These are phyloP conservation scores for Ciona savignyi DNA, from an alignment of 23 tunicate species.

Conservation along the genomic window DNA sequence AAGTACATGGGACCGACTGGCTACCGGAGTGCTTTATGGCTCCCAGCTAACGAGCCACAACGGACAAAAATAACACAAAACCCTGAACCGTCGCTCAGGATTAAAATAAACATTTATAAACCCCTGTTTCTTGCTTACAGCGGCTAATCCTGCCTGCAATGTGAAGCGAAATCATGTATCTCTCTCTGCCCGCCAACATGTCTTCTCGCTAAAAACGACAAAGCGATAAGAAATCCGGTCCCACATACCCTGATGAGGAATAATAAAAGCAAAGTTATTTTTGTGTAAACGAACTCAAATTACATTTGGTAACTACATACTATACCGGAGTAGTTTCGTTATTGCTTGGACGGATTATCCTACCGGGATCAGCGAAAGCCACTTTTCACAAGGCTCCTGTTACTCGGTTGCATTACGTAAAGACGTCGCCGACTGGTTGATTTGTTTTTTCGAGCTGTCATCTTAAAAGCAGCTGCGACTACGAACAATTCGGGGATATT, in stretches of 20 bases:
- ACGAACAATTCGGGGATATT: not conserved
- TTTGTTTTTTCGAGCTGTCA: not conserved
- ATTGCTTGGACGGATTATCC: not conserved
- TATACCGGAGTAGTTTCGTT: not conserved
- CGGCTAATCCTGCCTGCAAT: not conserved
- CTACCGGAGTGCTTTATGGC: not conserved
- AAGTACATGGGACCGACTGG: not conserved
- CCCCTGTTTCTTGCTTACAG: not conserved
- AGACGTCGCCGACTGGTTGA: not conserved
- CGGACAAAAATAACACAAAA: not conserved
- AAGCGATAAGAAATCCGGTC: not conserved
- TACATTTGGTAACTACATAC: not conserved
- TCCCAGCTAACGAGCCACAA: not conserved
- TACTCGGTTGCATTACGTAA: not conserved
- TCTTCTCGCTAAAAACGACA: not conserved
- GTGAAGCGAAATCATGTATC: not conserved
- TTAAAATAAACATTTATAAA: not conserved
- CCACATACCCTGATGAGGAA: not conserved
- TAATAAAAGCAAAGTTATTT: not conserved
- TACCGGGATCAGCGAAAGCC: not conserved
- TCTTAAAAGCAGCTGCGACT: not conserved
- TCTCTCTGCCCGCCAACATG: not conserved
- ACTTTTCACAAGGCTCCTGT: not conserved
- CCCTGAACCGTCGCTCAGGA: not conserved
- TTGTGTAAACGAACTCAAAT: not conserved